Base-by-base conservation (phyloP, 2,113 vertebrate genomes). In the Theristicus caerulescens region DNA sequence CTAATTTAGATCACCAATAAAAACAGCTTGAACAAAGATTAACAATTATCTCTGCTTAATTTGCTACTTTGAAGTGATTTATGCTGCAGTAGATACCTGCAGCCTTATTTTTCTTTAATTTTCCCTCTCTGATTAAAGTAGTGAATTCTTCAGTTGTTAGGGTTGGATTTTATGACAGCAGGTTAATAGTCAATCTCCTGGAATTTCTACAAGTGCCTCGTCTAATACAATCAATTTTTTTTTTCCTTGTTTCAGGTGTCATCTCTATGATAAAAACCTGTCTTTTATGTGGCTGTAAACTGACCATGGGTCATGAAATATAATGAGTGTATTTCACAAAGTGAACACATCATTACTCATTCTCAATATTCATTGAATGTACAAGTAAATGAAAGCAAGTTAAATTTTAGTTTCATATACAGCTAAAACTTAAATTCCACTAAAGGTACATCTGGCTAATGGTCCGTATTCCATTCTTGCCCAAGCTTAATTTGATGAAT, bases 181-280 rank as follows among this genome's bases (percentile, higher is more conserved):
- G 78, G n/a, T 88, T 95, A 91, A 83, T 87, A 92, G 66, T 76
- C 40, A 91, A 91, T 91, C 82, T 91, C 49, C 51, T 91, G 24
- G 7, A 70, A 72, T 81, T 96, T 94, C 89, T 83, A 76, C n/a
- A 86, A 95, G 47, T 83, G 46, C 13, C 54, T 86, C 32, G 79
- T 86, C 44, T 94, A 86, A 96, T 94, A 82, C 10, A 90, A 86
- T 69, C 74, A 85, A 58, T 10, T 0, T 54, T 67, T 76, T 76
- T 42, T 92, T 66, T 4, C 27, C 36, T 77, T 78, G n/a, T 86
- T 95, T 73, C 54, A 93, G 52, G 11, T 88, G 65, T 62, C 71
- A 81, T 66, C 15, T 66, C 34, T 66, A 20, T 69, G 61, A 94
- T 49, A 92, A 95, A 91, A 96, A 90, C 49, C n/a, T 79, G 12